Conservation (phyloP, 1,140 invertebrate genomes). For the Drosophila punjabiensis region DNA sequence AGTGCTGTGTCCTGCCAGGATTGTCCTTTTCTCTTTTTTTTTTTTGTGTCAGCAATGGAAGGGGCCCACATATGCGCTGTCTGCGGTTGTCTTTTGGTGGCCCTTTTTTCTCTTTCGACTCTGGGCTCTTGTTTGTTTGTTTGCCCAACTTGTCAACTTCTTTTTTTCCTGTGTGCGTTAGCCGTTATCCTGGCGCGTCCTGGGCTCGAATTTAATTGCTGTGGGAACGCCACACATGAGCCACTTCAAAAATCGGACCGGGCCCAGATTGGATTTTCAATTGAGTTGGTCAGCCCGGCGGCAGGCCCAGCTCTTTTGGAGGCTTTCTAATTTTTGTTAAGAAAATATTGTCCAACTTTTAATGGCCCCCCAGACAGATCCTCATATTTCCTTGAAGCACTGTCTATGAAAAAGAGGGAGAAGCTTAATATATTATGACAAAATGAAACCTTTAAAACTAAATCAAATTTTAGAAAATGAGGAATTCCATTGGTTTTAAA, state of each 20-base stretch:
- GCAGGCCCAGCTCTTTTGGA: conserved; percentile 13
- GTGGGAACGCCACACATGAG: conserved; percentile 80
- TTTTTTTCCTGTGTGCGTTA: conserved; percentile 46
- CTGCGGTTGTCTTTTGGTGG: conserved; percentile 79
- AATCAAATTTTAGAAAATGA: neutral
- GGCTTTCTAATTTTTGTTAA: conserved; percentile 65
- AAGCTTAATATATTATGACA: neutral
- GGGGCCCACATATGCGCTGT: conserved; percentile 57
- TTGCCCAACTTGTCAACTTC: conserved; percentile 77
- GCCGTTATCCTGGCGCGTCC: conserved; percentile 62
- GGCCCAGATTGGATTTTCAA: conserved; percentile 80
- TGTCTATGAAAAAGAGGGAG: neutral
- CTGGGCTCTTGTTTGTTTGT: conserved; percentile 69
- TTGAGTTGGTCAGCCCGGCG: conserved; percentile 67
- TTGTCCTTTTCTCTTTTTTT: conserved; percentile 45
- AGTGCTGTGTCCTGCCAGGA: conserved; percentile 63
- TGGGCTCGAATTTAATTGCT: conserved; percentile 80
- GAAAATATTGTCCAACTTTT: conserved; percentile 79
- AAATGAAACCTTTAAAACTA: neutral
- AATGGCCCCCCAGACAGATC: conserved; percentile 63
- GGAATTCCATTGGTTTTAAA: too few relatives aligned
- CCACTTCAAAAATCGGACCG: conserved; percentile 64
- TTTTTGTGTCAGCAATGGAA: conserved; percentile 19
- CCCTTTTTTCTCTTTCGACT: conserved; percentile 53
- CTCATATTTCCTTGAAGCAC: conserved; percentile 39